phyloP scores from a whole-genome alignment of 2,113 vertebrate species.

The Myrmecobius fasciatus region DNA sequence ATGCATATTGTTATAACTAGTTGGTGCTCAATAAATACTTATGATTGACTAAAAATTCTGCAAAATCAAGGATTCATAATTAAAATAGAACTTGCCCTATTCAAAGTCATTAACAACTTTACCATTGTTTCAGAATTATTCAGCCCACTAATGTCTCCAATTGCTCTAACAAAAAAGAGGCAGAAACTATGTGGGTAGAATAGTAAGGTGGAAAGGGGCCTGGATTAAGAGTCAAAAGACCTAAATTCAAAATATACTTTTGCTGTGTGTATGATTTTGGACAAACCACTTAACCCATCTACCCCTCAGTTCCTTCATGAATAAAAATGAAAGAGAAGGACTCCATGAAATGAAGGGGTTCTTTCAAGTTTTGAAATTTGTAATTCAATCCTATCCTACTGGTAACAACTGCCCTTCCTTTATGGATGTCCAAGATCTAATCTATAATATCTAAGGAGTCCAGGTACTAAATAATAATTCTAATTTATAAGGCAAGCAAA shows the following conservation, averaged over 20 bases:
- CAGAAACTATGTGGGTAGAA: neutral
- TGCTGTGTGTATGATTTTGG: neutral
- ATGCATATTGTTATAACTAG: neutral
- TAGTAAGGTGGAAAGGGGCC: neutral
- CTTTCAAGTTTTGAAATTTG: neutral
- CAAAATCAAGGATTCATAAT: neutral
- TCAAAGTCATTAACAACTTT: neutral
- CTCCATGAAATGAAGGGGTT: neutral
- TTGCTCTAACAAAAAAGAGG: slow-evolving; percentile 29
- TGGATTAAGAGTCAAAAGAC: neutral
- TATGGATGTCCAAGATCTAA: neutral
- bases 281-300: neutral
- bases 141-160: neutral
- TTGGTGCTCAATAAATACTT: neutral
- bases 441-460: slow-evolving; percentile 17
- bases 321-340: neutral
- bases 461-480: slow-evolving; percentile 21
- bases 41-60: neutral
- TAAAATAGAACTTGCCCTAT: neutral
- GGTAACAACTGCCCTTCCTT: neutral
- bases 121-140: neutral
- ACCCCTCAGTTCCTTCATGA: neutral
- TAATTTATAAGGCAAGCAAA: neutral
- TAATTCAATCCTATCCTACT: neutral
- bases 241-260: neutral